Evolutionary conservation across 2,113 vertebrate genomes (phyloP).

Genomic region (Pycnonotus jocosus): DNA sequence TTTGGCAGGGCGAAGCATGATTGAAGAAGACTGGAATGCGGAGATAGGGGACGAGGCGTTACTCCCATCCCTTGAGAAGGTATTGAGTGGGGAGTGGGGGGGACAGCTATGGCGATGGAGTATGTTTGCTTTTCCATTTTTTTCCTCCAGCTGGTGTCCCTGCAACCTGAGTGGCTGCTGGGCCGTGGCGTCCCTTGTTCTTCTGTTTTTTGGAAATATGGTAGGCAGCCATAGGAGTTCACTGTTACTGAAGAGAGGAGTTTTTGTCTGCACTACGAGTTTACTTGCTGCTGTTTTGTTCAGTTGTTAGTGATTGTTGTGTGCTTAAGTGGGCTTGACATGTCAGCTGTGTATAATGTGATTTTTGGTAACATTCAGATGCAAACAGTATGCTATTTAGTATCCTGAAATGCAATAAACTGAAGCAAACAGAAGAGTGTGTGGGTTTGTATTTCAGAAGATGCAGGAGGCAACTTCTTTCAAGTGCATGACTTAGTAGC

Average conservation of each 20-base stretch:
- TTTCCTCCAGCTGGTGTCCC: rapidly evolving
- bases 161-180: rapidly evolving
- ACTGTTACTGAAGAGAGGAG: neutral
- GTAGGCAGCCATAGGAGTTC: neutral
- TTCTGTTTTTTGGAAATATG: neutral
- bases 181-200: neutral
- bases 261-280: rapidly evolving
- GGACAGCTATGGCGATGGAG: rapidly evolving
- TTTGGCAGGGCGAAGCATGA: neutral
- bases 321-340: rapidly evolving
- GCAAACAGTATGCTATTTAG: rapidly evolving
- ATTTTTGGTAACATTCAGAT: neutral
- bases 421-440: neutral
- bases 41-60: slow-evolving; percentile 7
- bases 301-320: rapidly evolving
- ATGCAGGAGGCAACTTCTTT: neutral
- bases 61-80: neutral
- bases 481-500: neutral
- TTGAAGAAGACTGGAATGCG: slow-evolving; percentile 63
- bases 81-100: neutral
- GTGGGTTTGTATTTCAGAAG: neutral
- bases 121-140: rapidly evolving
- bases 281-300: neutral
- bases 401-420: neutral
- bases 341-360: neutral